phyloP scores from a whole-genome alignment of 2,888 invertebrate genomes.

The Drosophila cracens region DNA sequence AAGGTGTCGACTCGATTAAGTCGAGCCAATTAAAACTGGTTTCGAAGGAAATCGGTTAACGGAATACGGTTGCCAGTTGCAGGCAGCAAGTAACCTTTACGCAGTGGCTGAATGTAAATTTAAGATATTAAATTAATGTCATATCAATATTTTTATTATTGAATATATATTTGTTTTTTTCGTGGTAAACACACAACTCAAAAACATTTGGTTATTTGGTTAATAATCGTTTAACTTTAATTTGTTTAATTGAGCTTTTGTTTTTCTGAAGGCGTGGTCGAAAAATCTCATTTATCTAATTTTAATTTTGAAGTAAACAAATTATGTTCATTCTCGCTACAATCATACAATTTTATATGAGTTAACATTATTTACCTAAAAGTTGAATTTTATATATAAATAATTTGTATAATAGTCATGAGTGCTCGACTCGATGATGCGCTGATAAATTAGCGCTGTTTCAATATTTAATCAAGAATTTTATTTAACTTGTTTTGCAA shows the following conservation, averaged over 20 bases:
- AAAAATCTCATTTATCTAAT: neutral
- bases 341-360: neutral
- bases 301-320: neutral
- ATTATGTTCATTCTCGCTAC: too few species aligned
- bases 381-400: neutral
- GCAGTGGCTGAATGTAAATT: neutral
- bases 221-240: neutral
- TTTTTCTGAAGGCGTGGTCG: neutral
- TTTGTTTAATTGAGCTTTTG: neutral
- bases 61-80: slow-evolving; percentile 4
- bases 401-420: neutral
- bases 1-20: slow-evolving; percentile 45
- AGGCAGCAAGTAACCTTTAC: slow-evolving; percentile 12
- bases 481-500: neutral
- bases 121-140: neutral
- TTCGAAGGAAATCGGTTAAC: slow-evolving; percentile 38
- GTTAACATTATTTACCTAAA: neutral
- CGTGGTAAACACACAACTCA: neutral
- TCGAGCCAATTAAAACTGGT: slow-evolving; percentile 35
- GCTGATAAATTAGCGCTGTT: neutral
- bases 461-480: neutral
- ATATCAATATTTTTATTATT: neutral
- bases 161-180: neutral
- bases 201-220: neutral
- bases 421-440: neutral